Percentiles rank a stretch among this genome's conserved stretches.
Evolutionary conservation across 2,113 vertebrate species (phyloP).

Genomic region (Cygnus buccinator): DNA sequence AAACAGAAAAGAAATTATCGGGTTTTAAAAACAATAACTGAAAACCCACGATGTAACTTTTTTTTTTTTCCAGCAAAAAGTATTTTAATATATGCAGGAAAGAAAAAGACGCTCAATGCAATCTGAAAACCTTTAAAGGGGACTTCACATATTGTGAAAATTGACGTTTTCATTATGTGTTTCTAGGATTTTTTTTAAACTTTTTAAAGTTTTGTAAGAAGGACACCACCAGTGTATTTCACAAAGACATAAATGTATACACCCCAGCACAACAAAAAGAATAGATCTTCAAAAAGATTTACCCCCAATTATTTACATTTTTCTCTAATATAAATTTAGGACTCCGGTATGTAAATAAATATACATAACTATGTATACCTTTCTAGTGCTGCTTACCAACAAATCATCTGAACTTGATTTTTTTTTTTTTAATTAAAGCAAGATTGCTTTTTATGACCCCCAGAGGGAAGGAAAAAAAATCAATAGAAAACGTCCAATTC

Average conservation of each 20-base stretch:
- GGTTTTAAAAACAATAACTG: conserved; percentile 51
- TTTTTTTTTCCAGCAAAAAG: conserved; percentile 29
- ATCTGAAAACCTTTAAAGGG: conserved; percentile 74
- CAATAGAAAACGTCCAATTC: conserved; percentile 73
- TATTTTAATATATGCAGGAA: conserved; percentile 61
- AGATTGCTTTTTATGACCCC: conserved; percentile 73
- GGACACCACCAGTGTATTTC: conserved; percentile 89
- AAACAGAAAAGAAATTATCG: conserved; percentile 6
- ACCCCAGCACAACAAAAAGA: conserved; percentile 85
- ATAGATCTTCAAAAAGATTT: conserved; percentile 82
- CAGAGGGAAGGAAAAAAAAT: conserved; percentile 47
- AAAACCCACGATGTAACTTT: conserved; percentile 44
- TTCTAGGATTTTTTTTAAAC: conserved; percentile 34
- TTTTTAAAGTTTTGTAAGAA: conserved; percentile 81
- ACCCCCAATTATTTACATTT: conserved; percentile 91
- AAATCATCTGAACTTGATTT: conserved; percentile 80
- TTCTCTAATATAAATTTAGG: conserved; percentile 87
- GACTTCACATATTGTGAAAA: conserved; percentile 86
- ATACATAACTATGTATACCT: conserved; percentile 88
- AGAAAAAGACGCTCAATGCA: conserved; percentile 74
- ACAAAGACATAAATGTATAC: conserved; percentile 87
- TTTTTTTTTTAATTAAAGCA: conserved; percentile 75
- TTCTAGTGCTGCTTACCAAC: conserved; percentile 85
- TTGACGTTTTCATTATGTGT: conserved; percentile 68
- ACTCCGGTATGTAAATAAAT: conserved; percentile 89